Evolutionary conservation across 1,140 invertebrate species (phyloP).

Genomic region (Ylistrum balloti): DNA sequence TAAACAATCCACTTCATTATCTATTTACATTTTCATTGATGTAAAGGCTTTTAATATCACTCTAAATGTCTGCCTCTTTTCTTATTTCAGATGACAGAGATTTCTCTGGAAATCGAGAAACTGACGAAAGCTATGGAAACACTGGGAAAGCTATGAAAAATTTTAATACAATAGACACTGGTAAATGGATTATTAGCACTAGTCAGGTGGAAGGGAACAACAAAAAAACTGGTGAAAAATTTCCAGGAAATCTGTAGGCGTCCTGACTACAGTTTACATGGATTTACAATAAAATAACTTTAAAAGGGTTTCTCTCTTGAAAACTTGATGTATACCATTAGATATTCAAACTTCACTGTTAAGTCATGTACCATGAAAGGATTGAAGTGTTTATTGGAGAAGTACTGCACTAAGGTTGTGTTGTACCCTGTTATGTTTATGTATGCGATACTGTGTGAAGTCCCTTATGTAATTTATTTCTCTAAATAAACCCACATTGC

Average conservation of each 20-base stretch:
- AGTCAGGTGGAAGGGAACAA: background rate
- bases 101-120: conserved; percentile 88
- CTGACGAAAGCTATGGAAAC: conserved; percentile 86
- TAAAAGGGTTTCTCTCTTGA: too few relatives aligned
- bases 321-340: too few relatives aligned
- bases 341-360: too few relatives aligned
- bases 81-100: conserved; percentile 81
- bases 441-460: too few relatives aligned
- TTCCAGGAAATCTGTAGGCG: background rate
- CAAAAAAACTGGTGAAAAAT: background rate
- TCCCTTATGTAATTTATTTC: too few relatives aligned
- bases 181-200: background rate
- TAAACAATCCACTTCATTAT: too few relatives aligned
- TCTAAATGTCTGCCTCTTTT: conserved; percentile 50
- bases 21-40: too few relatives aligned
- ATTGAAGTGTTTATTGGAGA: too few relatives aligned
- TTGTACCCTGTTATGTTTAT: too few relatives aligned
- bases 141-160: conserved; percentile 64
- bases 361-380: too few relatives aligned
- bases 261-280: background rate
- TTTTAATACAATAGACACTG: background rate
- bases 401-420: background rate
- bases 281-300: background rate
- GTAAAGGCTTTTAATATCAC: background rate
- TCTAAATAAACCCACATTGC: too few relatives aligned